These are phyloP conservation scores for Dromiciops gliroides DNA, from an alignment of 2,113 vertebrate species.

Conservation along the genomic window DNA sequence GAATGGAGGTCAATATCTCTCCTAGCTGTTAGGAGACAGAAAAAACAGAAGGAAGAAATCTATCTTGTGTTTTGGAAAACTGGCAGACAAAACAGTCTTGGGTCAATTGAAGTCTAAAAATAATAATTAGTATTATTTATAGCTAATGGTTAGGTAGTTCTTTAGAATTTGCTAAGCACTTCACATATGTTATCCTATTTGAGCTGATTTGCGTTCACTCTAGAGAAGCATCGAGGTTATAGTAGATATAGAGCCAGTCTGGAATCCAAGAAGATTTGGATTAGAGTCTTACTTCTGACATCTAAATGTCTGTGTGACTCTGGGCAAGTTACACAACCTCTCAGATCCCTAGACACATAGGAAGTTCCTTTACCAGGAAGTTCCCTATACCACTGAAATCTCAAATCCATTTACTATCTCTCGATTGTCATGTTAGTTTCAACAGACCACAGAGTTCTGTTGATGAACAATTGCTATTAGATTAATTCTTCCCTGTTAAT, in stretches of 20 bases:
- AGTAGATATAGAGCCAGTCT: background rate
- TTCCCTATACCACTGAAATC: background rate
- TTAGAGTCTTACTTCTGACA: background rate
- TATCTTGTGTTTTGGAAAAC: background rate
- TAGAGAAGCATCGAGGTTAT: background rate
- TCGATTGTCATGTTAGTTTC: too few relatives aligned
- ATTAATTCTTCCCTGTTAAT: background rate
- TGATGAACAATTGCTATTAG: too few relatives aligned
- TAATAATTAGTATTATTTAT: background rate
- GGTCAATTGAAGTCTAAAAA: background rate
- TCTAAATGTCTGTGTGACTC: background rate
- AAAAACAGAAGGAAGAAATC: background rate
- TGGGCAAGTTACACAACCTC: background rate
- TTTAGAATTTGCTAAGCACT: background rate
- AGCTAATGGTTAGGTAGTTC: background rate
- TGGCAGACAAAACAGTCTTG: background rate
- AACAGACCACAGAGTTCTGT: background rate
- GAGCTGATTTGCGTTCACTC: background rate
- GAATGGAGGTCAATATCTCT: accelerated
- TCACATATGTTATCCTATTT: background rate
- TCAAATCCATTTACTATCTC: background rate
- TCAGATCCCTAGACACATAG: background rate
- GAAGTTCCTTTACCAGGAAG: background rate
- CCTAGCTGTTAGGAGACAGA: accelerated
- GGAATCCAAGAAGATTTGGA: too few relatives aligned